These are phyloP conservation scores for Brenthis ino DNA, from an alignment of 2,888 invertebrate species.

Conservation along the genomic window DNA sequence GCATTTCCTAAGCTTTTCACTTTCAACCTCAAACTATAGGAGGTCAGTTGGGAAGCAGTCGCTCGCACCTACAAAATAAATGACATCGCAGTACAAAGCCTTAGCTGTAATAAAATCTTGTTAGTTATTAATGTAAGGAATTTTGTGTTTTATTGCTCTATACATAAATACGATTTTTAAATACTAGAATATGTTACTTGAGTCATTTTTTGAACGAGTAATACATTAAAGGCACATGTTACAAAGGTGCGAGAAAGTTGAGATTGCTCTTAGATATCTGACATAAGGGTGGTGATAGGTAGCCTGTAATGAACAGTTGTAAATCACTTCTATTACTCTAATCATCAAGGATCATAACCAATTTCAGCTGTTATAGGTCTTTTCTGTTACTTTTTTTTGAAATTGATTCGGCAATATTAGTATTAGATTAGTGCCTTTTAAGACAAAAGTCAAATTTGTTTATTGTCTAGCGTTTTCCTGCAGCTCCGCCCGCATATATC, in stretches of 20 bases:
- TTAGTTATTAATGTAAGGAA: neutral
- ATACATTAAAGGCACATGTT: slow-evolving; percentile 66
- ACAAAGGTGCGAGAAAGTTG: slow-evolving; percentile 59
- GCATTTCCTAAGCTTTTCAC: slow-evolving; percentile 2
- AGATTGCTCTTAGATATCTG: slow-evolving; percentile 24
- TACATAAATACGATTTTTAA: neutral
- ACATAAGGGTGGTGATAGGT: slow-evolving; percentile 44
- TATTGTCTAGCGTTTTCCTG: too few species aligned
- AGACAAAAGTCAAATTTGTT: too few species aligned
- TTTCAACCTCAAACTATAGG: slow-evolving; percentile 25
- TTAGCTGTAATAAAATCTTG: slow-evolving; percentile 2
- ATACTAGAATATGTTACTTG: slow-evolving; percentile 3
- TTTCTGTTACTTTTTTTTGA: too few species aligned
- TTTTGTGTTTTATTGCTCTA: neutral
- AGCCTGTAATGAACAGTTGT: slow-evolving; percentile 58
- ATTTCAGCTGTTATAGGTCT: too few species aligned
- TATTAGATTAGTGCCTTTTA: too few species aligned
- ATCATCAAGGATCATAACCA: too few species aligned
- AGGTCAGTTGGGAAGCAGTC: slow-evolving; percentile 35
- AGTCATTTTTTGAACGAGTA: neutral
- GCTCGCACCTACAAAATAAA: slow-evolving; percentile 37
- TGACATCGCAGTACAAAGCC: slow-evolving; percentile 35
- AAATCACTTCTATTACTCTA: slow-evolving; percentile 45
- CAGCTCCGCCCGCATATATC: too few species aligned
- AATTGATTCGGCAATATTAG: too few species aligned